These are phyloP conservation scores for Drosophila borborema DNA, from an alignment of 2,888 invertebrate genomes.

Conservation along the genomic window DNA sequence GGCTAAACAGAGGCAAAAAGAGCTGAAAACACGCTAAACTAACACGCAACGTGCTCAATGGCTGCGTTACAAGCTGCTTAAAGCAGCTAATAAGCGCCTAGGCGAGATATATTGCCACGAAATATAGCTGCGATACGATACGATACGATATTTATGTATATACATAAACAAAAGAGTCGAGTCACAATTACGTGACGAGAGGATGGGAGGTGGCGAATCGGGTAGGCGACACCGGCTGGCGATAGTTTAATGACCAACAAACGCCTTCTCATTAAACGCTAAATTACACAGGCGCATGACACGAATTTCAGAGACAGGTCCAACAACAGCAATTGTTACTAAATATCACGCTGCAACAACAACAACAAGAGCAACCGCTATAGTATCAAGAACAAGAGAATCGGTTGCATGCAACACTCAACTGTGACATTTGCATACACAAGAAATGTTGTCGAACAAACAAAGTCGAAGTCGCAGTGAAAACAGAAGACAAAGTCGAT, in stretches of 20 bases:
- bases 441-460: slow-evolving; percentile 74
- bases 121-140: slow-evolving; percentile 16
- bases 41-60: slow-evolving; percentile 65
- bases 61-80: slow-evolving; percentile 65
- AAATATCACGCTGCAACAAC: slow-evolving; percentile 52
- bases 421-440: slow-evolving; percentile 60
- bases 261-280: slow-evolving; percentile 81
- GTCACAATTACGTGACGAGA: slow-evolving; percentile 62
- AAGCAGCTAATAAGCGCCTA: slow-evolving; percentile 61
- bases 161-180: slow-evolving; percentile 44
- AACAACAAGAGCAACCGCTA: slow-evolving; percentile 14
- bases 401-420: slow-evolving; percentile 68
- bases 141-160: slow-evolving; percentile 2
- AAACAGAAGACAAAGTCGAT: slow-evolving; percentile 53
- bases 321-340: slow-evolving; percentile 37
- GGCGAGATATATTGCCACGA: slow-evolving; percentile 47
- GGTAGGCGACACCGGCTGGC: slow-evolving; percentile 19
- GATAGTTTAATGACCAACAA: slow-evolving; percentile 75
- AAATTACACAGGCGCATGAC: slow-evolving; percentile 77
- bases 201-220: not conserved
- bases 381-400: slow-evolving; percentile 17
- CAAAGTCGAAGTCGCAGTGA: slow-evolving; percentile 56
- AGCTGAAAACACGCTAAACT: slow-evolving; percentile 55
- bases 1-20: slow-evolving; percentile 13
- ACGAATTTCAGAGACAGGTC: slow-evolving; percentile 57